Evolutionary conservation across 64 coral and sea anemone genomes (phyloP).

Genomic region (Platygyra sinensis): DNA sequence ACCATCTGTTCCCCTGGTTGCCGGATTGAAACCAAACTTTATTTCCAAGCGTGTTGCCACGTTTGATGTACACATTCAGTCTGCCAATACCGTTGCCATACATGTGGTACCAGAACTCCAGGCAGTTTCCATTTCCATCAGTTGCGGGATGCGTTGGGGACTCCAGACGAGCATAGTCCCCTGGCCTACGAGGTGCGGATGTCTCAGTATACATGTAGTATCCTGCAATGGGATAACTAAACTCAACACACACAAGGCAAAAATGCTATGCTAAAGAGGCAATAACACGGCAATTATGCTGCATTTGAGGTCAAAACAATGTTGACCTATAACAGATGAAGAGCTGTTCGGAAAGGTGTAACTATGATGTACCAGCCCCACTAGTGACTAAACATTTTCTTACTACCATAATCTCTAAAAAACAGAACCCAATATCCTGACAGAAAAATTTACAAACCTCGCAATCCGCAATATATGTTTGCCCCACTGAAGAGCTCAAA

Average conservation of each 20-base stretch:
- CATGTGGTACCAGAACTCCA: slow-evolving; percentile 99
- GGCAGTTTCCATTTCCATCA: slow-evolving; percentile 83
- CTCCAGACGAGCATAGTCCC: slow-evolving; percentile 84
- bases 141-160: slow-evolving; percentile 49
- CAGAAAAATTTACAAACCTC: no score
- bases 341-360: no score
- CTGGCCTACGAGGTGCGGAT: slow-evolving; percentile 66
- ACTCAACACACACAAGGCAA: background rate
- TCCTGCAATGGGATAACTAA: slow-evolving; percentile 31
- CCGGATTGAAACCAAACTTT: slow-evolving; percentile 68
- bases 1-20: slow-evolving; percentile 90
- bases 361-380: no score
- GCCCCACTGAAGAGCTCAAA: no score
- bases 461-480: no score
- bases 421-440: no score
- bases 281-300: background rate
- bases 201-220: slow-evolving; percentile 95
- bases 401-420: no score
- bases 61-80: slow-evolving; percentile 92
- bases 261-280: background rate
- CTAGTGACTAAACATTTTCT: no score
- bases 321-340: no score
- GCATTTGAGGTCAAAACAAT: no score
- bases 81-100: slow-evolving; percentile 77
- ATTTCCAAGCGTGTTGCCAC: slow-evolving; percentile 47